Conservation (phyloP, 2,797 vertebrate genomes). For the Alcedo quadribrachys region DNA sequence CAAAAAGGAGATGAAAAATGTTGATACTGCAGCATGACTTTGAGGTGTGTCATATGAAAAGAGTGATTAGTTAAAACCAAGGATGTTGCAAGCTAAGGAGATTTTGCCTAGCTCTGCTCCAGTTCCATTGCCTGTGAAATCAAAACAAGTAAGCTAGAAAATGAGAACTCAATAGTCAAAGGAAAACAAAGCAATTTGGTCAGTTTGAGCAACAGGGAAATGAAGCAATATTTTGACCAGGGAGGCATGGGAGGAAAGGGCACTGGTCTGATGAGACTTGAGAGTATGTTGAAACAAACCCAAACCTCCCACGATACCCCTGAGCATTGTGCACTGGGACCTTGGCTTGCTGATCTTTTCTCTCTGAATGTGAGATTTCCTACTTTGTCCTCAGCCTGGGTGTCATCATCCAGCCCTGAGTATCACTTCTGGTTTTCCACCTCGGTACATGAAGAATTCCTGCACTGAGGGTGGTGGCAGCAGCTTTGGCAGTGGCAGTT, state of each 20-base stretch:
- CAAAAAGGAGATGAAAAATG: neutral
- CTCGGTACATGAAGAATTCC: neutral
- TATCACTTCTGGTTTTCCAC: neutral
- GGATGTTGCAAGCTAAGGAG: neutral
- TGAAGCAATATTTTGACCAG: slow-evolving; percentile 33
- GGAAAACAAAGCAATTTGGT: slow-evolving; percentile 20
- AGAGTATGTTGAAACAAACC: neutral
- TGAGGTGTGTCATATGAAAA: neutral
- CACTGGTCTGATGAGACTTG: neutral
- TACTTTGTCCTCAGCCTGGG: neutral
- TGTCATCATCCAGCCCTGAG: neutral
- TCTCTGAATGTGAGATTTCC: neutral
- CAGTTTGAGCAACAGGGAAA: slow-evolving; percentile 6
- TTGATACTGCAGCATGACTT: neutral
- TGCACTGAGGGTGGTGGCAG: neutral
- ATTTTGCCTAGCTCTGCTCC: neutral
- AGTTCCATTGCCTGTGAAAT: neutral
- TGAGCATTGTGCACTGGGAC: neutral
- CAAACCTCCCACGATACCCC: neutral
- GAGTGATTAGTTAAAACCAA: neutral
- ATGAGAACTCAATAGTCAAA: neutral
- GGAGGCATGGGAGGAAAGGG: neutral
- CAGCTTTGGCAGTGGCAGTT: neutral
- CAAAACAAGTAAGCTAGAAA: slow-evolving; percentile 15
- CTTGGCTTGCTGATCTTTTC: neutral